Percentiles rank a stretch among this genome's conserved stretches.
phyloP scores from a whole-genome alignment of 2,888 invertebrate genomes.

The Exephanes ischioxanthus region DNA sequence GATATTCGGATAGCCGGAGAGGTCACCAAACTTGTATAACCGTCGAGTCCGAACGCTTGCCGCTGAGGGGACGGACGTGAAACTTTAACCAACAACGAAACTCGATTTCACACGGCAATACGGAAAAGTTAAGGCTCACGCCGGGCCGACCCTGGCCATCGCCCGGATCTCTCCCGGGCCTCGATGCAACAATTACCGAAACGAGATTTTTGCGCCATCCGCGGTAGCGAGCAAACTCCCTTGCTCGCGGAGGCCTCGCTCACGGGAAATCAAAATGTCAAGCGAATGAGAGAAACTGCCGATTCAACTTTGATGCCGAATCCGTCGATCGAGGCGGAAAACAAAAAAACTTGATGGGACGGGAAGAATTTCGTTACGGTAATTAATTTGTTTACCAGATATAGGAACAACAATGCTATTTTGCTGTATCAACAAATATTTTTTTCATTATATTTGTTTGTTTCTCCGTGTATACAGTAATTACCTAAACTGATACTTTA shows the following conservation, averaged over 20 bases:
- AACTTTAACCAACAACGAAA: conserved; percentile 62
- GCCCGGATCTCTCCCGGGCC: background rate
- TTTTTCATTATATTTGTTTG: too few relatives aligned
- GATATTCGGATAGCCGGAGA: conserved; percentile 55
- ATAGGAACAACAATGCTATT: too few relatives aligned
- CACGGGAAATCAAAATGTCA: background rate
- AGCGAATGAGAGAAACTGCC: background rate
- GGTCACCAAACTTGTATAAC: conserved; percentile 51
- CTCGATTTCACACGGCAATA: conserved; percentile 65
- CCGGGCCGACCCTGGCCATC: background rate
- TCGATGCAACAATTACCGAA: conserved; percentile 19
- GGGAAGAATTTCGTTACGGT: too few relatives aligned
- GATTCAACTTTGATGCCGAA: background rate
- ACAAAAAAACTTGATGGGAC: background rate
- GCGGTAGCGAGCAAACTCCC: background rate
- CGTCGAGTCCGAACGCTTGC: conserved; percentile 30
- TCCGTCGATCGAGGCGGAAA: background rate
- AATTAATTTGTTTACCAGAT: too few relatives aligned
- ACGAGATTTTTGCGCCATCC: conserved; percentile 8
- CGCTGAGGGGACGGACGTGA: conserved; percentile 16
- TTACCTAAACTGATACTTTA: too few relatives aligned
- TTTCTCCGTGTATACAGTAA: too few relatives aligned
- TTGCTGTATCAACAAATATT: too few relatives aligned
- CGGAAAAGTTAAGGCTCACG: conserved; percentile 61
- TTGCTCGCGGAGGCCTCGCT: background rate